Conservation (phyloP, 2,888 invertebrate species). For the Timema podura region DNA sequence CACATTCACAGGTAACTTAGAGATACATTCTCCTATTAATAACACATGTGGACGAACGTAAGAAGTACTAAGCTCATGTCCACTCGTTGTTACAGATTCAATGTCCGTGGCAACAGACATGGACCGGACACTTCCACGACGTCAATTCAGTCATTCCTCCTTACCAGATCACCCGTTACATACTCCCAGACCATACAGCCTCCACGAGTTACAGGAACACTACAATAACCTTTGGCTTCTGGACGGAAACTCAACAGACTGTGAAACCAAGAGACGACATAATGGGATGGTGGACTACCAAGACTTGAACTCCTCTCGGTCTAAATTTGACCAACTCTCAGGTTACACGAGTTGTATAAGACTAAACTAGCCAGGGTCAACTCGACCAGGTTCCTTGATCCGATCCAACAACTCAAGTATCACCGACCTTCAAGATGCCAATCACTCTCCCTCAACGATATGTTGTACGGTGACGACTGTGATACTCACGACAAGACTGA, state of each 20-base stretch:
- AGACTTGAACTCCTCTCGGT: conserved; percentile 41
- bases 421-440: conserved; percentile 62
- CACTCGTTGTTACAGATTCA: conserved; percentile 43
- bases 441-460: conserved; percentile 65
- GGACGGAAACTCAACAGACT: conserved; percentile 37
- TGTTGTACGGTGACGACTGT: conserved; percentile 52
- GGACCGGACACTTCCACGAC: conserved; percentile 60
- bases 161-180: background rate
- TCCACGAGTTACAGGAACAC: conserved; percentile 33
- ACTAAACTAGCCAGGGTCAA: conserved; percentile 71
- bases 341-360: conserved; percentile 75
- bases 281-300: conserved; percentile 40
- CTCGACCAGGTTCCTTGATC: conserved; percentile 17
- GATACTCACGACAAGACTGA: conserved; percentile 20
- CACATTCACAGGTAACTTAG: conserved; percentile 70
- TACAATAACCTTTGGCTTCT: conserved; percentile 27
- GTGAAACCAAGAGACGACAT: conserved; percentile 50
- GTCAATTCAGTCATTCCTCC: conserved; percentile 53
- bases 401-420: conserved; percentile 33
- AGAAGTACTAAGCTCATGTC: conserved; percentile 6
- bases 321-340: conserved; percentile 69
- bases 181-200: conserved; percentile 32
- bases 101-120: conserved; percentile 58
- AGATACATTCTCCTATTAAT: conserved; percentile 3
- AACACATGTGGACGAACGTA: background rate